Base-by-base conservation (phyloP, 2,113 vertebrate genomes). In the Nymphicus hollandicus region DNA sequence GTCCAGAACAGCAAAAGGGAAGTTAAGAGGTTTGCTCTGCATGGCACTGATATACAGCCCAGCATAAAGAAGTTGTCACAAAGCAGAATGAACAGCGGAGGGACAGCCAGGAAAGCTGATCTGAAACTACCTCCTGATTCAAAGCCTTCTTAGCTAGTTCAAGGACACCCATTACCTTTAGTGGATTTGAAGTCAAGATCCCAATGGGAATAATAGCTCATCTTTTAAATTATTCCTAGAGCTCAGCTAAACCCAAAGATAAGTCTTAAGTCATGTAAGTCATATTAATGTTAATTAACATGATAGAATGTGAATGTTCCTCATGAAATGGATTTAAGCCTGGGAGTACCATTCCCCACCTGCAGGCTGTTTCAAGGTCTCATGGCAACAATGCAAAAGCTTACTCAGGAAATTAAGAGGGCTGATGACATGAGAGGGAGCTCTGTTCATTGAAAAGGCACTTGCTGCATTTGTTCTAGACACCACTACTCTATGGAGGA, bases 221-320 rank as follows among this genome's bases (percentile, higher is more conserved):
- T 82, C 89, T 91, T 93, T 71, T 50, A 71, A 94, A 94, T 88
- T 88, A 96, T 91, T 93, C 90, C 88, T 91, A 77, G 46, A 63
- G 88, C 46, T 19, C 89, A 81, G 77, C 88, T 91, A 93, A 96
- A 93, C 81, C 70, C 95, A 84, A 81, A 94, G 80, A 89, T 46
- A 61, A 39, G 83, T 81, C 86, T 92, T 81, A 78, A 91, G 83
- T 83, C 94, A 95, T 81, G 56, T 78, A 92, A 96, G 89, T 89
- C 89, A 52, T 87, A 93, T 92, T 97, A 95, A 91, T 79, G 91
- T 89, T 97, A 95, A 94, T 95, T 96, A 97, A 92, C 39, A 31
- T 86, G 83, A 93, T 84, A 93, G 86, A 97, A 81, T 83, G 93
- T 69, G 93, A 80, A 91, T 73, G 88, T 23, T 95, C 81, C 80